Evolutionary conservation across 1,140 invertebrate species (phyloP).

Genomic region (Leucophenga varia): DNA sequence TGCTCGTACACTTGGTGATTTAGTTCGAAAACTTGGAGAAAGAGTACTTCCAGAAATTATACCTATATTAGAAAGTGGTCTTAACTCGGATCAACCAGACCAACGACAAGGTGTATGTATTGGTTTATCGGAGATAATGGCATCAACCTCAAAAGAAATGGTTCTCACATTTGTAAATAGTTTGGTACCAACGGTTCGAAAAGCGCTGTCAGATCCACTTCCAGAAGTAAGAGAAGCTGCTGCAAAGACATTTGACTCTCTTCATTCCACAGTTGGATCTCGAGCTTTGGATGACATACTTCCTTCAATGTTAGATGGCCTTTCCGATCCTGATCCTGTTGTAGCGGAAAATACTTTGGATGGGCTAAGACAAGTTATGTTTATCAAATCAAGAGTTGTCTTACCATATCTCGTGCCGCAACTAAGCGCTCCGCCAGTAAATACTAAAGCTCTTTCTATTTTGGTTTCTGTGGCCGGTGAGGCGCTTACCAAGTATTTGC

Average conservation of each 20-base stretch:
- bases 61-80: slow-evolving; percentile 90
- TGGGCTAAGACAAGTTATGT: slow-evolving; percentile 94
- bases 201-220: slow-evolving; percentile 89
- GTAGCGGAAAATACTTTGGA: slow-evolving; percentile 86
- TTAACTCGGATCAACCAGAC: slow-evolving; percentile 88
- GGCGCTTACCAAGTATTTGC: slow-evolving; percentile 86
- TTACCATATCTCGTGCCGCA: slow-evolving; percentile 95
- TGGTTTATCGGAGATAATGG: slow-evolving; percentile 97
- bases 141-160: slow-evolving; percentile 93
- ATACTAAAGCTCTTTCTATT: slow-evolving; percentile 90
- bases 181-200: slow-evolving; percentile 94
- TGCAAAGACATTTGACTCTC: slow-evolving; percentile 93
- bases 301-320: slow-evolving; percentile 81
- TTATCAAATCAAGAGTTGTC: slow-evolving; percentile 92
- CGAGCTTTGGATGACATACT: slow-evolving; percentile 97
- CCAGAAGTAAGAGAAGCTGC: slow-evolving; percentile 92
- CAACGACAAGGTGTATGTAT: slow-evolving; percentile 98
- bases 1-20: slow-evolving; percentile 92
- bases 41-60: slow-evolving; percentile 97
- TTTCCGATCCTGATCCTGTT: slow-evolving; percentile 74
- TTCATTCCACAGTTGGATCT: slow-evolving; percentile 92
- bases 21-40: slow-evolving; percentile 97
- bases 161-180: slow-evolving; percentile 91
- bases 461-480: slow-evolving; percentile 93
- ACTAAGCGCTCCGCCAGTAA: slow-evolving; percentile 81